Evolutionary conservation across 2,888 invertebrate species (phyloP), one percentile per base, ranked within the genome.

Genomic region (Dynastes grantii): DNA sequence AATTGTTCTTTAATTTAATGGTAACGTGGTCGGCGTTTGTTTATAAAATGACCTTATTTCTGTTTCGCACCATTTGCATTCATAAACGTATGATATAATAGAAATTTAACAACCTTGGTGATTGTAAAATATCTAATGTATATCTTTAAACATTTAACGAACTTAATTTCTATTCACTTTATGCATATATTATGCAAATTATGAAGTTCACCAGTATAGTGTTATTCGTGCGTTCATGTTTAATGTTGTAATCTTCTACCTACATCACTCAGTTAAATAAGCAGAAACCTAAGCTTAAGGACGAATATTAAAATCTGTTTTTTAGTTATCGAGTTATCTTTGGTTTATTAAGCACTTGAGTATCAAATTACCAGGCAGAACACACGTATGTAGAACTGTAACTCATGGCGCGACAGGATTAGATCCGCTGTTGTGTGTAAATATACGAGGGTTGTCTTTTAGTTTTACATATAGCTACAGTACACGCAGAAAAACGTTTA

Each of bases 21-120:
- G 29, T 9, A 40, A 51, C 68, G 51, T 53, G 68, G 29, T 51
- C 68, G 51, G 51, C 27, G 4, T 68, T 5, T 37, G 32, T 37
- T 37, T 37, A 68, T 11, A 4, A 51, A 27, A 1, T 40, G 51
- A 51, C 51, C 27, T 51, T 51, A 49, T 68, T 68, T 68, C 51
- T 68, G 45, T 67, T 67, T 67, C 45, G 45, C 65, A 64, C 65
- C n/a, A 45, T 64, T 64, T 67, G 22, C 40, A 40, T 45, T 6
- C 45, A 45, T 22, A 27, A 9, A 22, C 55, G 40, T 67, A 49
- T 49, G 65, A 40, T 40, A 32, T 40, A 65, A 40, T 65, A 51
- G 67, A 45, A 68, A 11, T 51, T 68, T 68, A 68, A 51, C 55
- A 68, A 68, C 68, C 68, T 68, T 68, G 68, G 2, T 29, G 29